Base-by-base conservation (phyloP, 2,888 invertebrate species). In the Habrosyne pyritoides region DNA sequence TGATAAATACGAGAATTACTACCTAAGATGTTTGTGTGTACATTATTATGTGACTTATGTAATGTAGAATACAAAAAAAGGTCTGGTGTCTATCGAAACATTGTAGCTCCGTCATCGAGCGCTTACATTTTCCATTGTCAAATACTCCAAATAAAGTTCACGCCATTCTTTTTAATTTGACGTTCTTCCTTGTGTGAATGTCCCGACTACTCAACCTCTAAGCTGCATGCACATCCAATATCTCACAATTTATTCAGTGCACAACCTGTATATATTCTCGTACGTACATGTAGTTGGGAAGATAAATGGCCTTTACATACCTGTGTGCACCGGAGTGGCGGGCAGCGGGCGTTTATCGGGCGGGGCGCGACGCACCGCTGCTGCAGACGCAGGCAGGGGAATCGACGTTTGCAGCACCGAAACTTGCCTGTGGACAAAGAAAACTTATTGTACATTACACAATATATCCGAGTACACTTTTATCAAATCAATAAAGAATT, bases 261-360 rank as follows among this genome's bases (percentile, higher is more conserved):
- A 8, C 18, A 18, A 42, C 42, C 42, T 42, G 6, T 18, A 18
- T 8, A 36, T 36, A 2, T 42, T 33, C 10, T 12, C 18, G 6
- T 14, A 2, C 8, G 18, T 42, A 56, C 47, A 51, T 48, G n/a
- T 51, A 49, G 28, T 49, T 26, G 28, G 21, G 18, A 42, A 60
- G 36, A 56, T 10, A 55, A 36, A 55, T 18, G 24, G 24, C 36
- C 18, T 48, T 47, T 53, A 24, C 53, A 61, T 74, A 90, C 91
- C 88, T 72, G 84, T 66, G 64, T 94, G 94, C 57, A 91, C 90
- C 28, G 94, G 94, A 30, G 95, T 95, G 54, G 95, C 94, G 10
- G 96, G 96, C 68, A 96, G 93, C 10, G 96, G 96, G 57, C 96
- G 94, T 84, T 96, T 96, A 91, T 96, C 96, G 67, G 96, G 96